Conservation (phyloP, 1,140 invertebrate species). For the Drosophila setifemur region DNA sequence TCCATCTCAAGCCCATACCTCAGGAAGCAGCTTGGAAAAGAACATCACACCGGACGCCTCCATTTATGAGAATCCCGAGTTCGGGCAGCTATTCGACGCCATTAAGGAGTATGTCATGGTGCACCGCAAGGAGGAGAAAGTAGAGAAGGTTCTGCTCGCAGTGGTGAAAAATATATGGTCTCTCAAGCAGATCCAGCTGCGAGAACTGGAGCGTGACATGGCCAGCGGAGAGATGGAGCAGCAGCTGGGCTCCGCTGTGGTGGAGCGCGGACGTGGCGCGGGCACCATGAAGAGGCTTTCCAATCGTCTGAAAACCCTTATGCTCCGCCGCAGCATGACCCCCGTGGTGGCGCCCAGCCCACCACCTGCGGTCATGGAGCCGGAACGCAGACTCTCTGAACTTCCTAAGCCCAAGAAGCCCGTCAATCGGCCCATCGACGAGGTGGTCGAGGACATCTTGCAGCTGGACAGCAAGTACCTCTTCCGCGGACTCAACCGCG, state of each 20-base stretch:
- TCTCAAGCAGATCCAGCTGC: constrained; percentile 48
- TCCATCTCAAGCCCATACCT: neutral
- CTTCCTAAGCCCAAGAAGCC: constrained; percentile 32
- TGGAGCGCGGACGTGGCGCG: constrained; percentile 18
- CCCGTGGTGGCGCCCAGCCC: constrained; percentile 28
- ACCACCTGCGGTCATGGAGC: neutral
- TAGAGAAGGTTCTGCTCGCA: constrained; percentile 49
- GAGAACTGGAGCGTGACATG: constrained; percentile 51
- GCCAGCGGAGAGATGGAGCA: constrained; percentile 12
- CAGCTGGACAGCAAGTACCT: constrained; percentile 82
- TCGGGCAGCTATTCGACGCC: constrained; percentile 43
- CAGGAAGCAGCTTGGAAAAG: neutral
- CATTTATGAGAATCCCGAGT: constrained; percentile 52
- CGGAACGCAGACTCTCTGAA: constrained; percentile 3
- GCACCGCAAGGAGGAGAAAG: constrained; percentile 46
- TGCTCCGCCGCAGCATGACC: constrained; percentile 42
- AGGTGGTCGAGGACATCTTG: constrained; percentile 74
- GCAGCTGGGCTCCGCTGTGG: constrained; percentile 21
- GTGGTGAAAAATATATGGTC: constrained; percentile 62
- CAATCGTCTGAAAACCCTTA: constrained; percentile 56
- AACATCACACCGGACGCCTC: neutral
- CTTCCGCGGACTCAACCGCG: constrained; percentile 83
- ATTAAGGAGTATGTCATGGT: constrained; percentile 64
- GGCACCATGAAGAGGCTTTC: constrained; percentile 62
- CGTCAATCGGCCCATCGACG: constrained; percentile 70